Percentiles rank a stretch among this genome's conserved stretches.
Evolutionary conservation across 1,140 invertebrate species (phyloP).

Genomic region (Caenorhabditis tropicalis): DNA sequence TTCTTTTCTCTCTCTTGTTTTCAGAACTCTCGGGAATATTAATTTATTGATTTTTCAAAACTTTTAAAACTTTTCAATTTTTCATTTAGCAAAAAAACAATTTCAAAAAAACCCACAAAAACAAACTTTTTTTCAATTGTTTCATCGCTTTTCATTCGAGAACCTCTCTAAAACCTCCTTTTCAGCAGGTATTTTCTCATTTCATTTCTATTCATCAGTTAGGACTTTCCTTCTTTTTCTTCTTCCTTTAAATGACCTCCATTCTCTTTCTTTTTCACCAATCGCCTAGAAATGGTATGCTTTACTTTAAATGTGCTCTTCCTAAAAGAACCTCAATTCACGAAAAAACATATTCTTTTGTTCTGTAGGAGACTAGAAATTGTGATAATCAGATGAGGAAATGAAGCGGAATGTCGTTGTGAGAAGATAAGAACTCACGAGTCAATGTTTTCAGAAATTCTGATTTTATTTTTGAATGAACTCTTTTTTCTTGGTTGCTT

Average conservation of each 20-base stretch:
- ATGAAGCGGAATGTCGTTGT: no score
- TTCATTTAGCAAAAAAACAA: background rate
- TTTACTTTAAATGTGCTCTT: constrained; percentile 42
- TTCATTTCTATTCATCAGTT: background rate
- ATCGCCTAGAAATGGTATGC: constrained; percentile 44
- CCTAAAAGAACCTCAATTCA: constrained; percentile 5
- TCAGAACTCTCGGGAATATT: constrained; percentile 23
- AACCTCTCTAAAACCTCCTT: background rate
- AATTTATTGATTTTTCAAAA: background rate
- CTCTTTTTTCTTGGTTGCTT: no score
- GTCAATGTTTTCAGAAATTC: no score
- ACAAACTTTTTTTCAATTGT: background rate
- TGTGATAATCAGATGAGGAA: no score
- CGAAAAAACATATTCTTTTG: background rate
- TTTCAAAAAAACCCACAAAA: background rate
- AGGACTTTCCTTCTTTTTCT: background rate
- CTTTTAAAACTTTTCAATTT: background rate
- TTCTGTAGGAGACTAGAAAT: no score
- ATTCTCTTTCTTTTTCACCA: constrained; percentile 11
- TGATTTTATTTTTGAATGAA: no score
- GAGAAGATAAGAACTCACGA: no score
- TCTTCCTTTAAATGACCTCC: no score
- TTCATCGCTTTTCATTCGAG: background rate
- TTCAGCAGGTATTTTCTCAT: constrained; percentile 24
- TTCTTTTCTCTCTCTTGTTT: background rate